Evolutionary conservation across 2,888 invertebrate genomes (phyloP).

Genomic region (Latrodectus hesperus): DNA sequence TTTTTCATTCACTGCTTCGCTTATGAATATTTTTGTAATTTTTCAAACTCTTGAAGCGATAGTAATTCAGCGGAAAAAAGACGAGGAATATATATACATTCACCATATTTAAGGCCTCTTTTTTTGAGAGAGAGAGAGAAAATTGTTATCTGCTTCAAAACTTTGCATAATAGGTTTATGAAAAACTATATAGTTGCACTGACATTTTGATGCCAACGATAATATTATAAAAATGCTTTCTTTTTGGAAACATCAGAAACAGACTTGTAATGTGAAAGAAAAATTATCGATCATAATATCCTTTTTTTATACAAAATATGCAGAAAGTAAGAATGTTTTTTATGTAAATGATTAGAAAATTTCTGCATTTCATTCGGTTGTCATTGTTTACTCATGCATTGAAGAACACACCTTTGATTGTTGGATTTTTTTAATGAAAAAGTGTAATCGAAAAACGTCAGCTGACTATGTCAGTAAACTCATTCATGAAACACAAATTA

Average conservation of each 20-base stretch:
- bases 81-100: not conserved
- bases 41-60: not conserved
- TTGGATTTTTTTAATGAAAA: no score
- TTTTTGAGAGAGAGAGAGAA: not conserved
- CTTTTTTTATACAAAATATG: not conserved
- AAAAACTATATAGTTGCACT: not conserved
- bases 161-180: constrained; percentile 1
- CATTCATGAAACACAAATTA: no score
- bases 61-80: constrained; percentile 1
- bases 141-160: constrained; percentile 5
- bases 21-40: constrained; percentile 3
- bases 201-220: not conserved
- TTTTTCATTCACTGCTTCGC: not conserved
- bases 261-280: not conserved
- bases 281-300: not conserved
- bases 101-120: not conserved
- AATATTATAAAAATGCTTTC: not conserved
- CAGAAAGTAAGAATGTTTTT: no score
- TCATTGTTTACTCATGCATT: no score
- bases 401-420: no score
- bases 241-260: not conserved
- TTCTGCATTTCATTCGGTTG: no score
- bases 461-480: no score
- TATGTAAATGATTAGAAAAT: no score
- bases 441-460: no score